Conservation (phyloP, 2,888 invertebrate genomes). For the Teleiodes luculella region DNA sequence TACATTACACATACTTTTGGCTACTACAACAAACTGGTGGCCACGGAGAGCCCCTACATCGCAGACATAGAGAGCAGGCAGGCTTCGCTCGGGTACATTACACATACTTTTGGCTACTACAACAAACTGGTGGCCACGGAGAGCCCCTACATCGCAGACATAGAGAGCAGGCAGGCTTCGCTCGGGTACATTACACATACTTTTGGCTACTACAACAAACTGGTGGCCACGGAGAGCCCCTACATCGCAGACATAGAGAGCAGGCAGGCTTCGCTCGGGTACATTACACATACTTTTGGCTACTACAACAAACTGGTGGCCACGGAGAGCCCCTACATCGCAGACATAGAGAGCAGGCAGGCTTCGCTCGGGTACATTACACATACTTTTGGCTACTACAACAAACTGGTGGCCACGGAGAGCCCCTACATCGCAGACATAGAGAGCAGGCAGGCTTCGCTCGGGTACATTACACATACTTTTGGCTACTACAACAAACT, state of each 20-base stretch:
- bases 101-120: background rate
- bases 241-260: constrained; percentile 81
- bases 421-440: constrained; percentile 85
- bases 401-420: constrained; percentile 90
- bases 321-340: constrained; percentile 84
- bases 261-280: no score
- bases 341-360: constrained; percentile 90
- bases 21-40: constrained; percentile 85
- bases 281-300: no score
- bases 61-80: constrained; percentile 88
- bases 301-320: constrained; percentile 73
- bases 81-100: constrained; percentile 87
- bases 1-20: no score
- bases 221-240: constrained; percentile 90
- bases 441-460: constrained; percentile 86
- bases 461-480: constrained; percentile 81
- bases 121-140: no score
- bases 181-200: no score
- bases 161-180: no score
- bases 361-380: no score
- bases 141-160: no score
- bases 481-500: background rate
- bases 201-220: no score
- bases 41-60: constrained; percentile 84
- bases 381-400: no score